Percentiles rank a stretch among this genome's conserved stretches.
Evolutionary conservation across 2,888 invertebrate genomes (phyloP).

Genomic region (Drosophila antonietae): DNA sequence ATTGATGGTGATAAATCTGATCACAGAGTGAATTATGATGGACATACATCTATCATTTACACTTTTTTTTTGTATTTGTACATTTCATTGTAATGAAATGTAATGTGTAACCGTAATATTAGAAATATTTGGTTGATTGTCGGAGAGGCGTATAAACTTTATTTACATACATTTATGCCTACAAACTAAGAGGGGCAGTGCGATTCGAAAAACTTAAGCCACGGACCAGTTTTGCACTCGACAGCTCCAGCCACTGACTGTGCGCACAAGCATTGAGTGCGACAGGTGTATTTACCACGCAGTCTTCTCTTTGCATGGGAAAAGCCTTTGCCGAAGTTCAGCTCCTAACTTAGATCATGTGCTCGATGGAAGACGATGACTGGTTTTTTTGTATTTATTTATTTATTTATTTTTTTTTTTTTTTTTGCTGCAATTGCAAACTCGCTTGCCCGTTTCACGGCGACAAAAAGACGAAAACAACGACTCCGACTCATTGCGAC

Average conservation of each 20-base stretch:
- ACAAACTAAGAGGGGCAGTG: not conserved
- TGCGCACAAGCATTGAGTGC: constrained; percentile 58
- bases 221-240: constrained; percentile 25
- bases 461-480: not conserved
- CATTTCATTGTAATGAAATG: no score
- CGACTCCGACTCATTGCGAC: not conserved
- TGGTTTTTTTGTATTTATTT: constrained; percentile 33
- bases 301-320: constrained; percentile 43
- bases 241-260: constrained; percentile 16
- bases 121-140: not conserved
- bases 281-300: constrained; percentile 77
- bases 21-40: not conserved
- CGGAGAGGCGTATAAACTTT: not conserved
- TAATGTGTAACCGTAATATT: not conserved
- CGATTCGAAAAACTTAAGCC: constrained; percentile 11
- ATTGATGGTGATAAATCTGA: not conserved
- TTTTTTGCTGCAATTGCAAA: constrained; percentile 31
- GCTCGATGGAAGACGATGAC: constrained; percentile 34
- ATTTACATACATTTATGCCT: not conserved
- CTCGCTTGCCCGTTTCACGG: constrained; percentile 12
- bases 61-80: no score
- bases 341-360: constrained; percentile 26
- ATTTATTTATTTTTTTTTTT: not conserved
- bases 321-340: constrained; percentile 11
- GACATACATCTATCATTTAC: no score